Evolutionary conservation across 2,113 vertebrate species (phyloP).

Genomic region (Neodon shergylaensis): DNA sequence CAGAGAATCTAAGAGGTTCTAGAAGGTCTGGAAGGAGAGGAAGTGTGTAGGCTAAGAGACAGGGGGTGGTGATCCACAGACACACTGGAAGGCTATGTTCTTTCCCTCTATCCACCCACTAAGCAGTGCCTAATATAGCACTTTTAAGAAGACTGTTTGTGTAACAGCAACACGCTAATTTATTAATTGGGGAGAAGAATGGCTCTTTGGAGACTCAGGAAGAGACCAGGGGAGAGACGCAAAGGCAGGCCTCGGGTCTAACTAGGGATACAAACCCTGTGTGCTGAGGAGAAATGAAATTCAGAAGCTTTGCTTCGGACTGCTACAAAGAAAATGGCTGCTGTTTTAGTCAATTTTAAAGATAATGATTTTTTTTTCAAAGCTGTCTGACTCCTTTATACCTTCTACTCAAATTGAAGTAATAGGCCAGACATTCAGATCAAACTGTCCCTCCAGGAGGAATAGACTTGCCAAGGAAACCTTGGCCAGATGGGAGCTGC

Average conservation of each 20-base stretch:
- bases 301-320: constrained; percentile 54
- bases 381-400: constrained; percentile 67
- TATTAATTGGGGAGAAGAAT: constrained; percentile 47
- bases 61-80: constrained; percentile 29
- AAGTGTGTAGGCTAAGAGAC: background rate
- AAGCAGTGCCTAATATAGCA: constrained; percentile 9
- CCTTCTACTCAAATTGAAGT: constrained; percentile 64
- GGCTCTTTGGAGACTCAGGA: constrained; percentile 28
- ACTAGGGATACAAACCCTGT: background rate
- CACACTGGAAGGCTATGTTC: constrained; percentile 31
- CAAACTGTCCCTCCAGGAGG: constrained; percentile 63
- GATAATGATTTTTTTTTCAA: constrained; percentile 31
- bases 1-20: background rate
- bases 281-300: constrained; percentile 54
- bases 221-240: constrained; percentile 33
- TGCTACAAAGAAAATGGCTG: constrained; percentile 67
- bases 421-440: constrained; percentile 66
- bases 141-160: constrained; percentile 42
- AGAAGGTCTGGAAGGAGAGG: background rate
- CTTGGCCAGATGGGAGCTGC: constrained; percentile 72
- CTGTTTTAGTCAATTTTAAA: constrained; percentile 68
- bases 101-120: constrained; percentile 23
- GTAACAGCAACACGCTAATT: background rate
- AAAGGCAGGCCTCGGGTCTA: background rate
- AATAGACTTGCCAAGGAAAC: constrained; percentile 58